These are phyloP conservation scores for Lordiphosa fenestrarum DNA, from an alignment of 2,888 invertebrate genomes.

Conservation along the genomic window DNA sequence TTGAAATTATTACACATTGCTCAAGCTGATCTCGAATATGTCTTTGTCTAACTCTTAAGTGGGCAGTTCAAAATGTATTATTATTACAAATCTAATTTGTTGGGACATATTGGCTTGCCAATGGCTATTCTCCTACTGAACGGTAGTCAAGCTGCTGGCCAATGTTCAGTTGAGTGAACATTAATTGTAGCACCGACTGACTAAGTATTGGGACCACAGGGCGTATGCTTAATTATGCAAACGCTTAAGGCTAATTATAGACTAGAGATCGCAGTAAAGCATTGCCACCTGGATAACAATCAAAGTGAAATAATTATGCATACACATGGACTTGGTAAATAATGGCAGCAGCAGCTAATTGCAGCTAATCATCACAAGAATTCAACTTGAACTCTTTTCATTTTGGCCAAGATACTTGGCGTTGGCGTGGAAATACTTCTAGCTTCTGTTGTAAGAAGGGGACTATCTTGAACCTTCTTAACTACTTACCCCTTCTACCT, in stretches of 20 bases:
- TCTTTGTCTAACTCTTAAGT: constrained; percentile 33
- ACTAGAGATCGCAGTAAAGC: constrained; percentile 15
- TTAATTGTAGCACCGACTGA: constrained; percentile 40
- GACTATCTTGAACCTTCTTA: too few relatives aligned
- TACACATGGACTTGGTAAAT: constrained; percentile 25
- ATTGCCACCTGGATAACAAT: constrained; percentile 43
- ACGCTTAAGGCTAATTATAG: constrained; percentile 58
- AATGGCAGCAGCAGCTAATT: constrained; percentile 48
- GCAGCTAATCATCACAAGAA: constrained; percentile 46
- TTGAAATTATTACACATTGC: constrained; percentile 45
- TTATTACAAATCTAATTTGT: constrained; percentile 44
- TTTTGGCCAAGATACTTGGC: constrained; percentile 4
- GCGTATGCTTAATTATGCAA: constrained; percentile 72
- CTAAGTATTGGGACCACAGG: constrained; percentile 48
- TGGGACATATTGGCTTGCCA: constrained; percentile 30
- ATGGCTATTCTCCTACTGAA: constrained; percentile 20
- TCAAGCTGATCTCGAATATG: constrained; percentile 50
- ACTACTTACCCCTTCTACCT: too few relatives aligned
- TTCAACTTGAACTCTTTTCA: constrained; percentile 52
- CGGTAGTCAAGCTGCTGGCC: constrained; percentile 38
- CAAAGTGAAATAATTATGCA: constrained; percentile 31
- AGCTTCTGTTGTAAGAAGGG: too few relatives aligned
- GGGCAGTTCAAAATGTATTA: constrained; percentile 27
- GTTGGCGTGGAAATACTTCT: neutral
- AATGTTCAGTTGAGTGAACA: constrained; percentile 39